Percentiles rank a stretch among this genome's conserved stretches.
phyloP scores from a whole-genome alignment of 2,113 vertebrate genomes.

The Monopterus albus region DNA sequence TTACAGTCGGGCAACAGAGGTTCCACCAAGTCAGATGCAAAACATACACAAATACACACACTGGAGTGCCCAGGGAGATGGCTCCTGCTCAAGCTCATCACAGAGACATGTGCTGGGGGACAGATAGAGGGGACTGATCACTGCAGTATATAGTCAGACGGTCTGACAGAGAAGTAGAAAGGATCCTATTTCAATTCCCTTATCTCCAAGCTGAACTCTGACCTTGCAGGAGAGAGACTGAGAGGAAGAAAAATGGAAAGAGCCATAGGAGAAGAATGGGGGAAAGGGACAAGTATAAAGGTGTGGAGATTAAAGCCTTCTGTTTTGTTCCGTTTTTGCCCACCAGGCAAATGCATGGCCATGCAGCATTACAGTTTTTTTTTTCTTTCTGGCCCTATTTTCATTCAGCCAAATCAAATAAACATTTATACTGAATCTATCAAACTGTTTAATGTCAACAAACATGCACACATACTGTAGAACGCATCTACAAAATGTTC shows the following conservation, averaged over 20 bases:
- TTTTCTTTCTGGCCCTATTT: conserved; percentile 3
- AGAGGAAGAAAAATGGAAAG: conserved; percentile 63
- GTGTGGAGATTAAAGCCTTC: conserved; percentile 62
- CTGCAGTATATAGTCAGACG: conserved; percentile 61
- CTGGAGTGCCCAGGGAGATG: conserved; percentile 36
- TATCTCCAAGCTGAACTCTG: conserved; percentile 75
- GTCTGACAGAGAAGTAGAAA: conserved; percentile 61
- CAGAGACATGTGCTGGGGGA: conserved; percentile 63
- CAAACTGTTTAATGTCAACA: neutral
- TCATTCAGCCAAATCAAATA: neutral
- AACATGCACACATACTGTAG: no score
- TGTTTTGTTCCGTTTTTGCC: conserved; percentile 38
- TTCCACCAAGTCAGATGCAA: conserved; percentile 26
- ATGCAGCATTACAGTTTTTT: conserved; percentile 8
- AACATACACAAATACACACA: conserved; percentile 32
- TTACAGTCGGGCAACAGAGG: conserved; percentile 27
- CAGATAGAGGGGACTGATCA: conserved; percentile 71
- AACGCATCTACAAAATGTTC: no score
- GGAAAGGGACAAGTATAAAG: conserved; percentile 49
- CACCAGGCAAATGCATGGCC: conserved; percentile 17
- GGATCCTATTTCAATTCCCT: conserved; percentile 74
- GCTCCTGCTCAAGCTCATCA: conserved; percentile 64
- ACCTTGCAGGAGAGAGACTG: conserved; percentile 67
- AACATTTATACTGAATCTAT: neutral
- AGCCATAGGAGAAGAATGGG: conserved; percentile 52